phyloP scores from a whole-genome alignment of 92 coral and sea anemone species.

The Anthopleura xanthogrammica region DNA sequence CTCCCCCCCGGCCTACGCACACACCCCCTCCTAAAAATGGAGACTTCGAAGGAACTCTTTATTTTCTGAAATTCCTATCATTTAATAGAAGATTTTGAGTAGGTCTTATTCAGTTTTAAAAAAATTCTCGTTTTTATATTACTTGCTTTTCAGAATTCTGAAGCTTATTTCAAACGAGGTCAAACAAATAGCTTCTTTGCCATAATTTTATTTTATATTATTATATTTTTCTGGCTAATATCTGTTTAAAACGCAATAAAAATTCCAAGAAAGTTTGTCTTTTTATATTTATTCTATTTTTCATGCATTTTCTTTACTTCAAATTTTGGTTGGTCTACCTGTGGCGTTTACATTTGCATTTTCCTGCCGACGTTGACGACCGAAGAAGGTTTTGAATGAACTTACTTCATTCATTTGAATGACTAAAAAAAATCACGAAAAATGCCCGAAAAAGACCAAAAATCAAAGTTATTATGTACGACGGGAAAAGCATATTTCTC shows the following conservation, averaged over 20 bases:
- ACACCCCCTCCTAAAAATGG: too few species aligned
- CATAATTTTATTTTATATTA: not conserved
- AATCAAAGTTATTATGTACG: slow-evolving; percentile 34
- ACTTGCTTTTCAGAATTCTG: too few species aligned
- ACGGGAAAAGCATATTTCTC: slow-evolving; percentile 46
- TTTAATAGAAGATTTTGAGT: too few species aligned
- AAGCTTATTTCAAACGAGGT: too few species aligned
- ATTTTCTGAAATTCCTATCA: too few species aligned
- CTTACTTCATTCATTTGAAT: not conserved
- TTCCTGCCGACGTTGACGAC: not conserved
- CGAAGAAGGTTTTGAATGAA: not conserved
- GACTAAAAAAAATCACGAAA: not conserved
- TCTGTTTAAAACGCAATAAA: too few species aligned
- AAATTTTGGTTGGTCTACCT: not conserved
- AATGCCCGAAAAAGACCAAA: slow-evolving; percentile 31
- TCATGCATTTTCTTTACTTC: not conserved
- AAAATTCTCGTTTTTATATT: too few species aligned
- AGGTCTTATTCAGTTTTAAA: too few species aligned
- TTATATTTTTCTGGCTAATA: not conserved
- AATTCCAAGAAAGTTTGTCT: too few species aligned
- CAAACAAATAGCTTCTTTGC: not conserved
- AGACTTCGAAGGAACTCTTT: too few species aligned
- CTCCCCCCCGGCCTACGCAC: too few species aligned
- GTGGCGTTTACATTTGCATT: not conserved
- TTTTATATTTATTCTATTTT: too few species aligned